phyloP scores from a whole-genome alignment of 2,113 vertebrate genomes.

The Semnornis frantzii region DNA sequence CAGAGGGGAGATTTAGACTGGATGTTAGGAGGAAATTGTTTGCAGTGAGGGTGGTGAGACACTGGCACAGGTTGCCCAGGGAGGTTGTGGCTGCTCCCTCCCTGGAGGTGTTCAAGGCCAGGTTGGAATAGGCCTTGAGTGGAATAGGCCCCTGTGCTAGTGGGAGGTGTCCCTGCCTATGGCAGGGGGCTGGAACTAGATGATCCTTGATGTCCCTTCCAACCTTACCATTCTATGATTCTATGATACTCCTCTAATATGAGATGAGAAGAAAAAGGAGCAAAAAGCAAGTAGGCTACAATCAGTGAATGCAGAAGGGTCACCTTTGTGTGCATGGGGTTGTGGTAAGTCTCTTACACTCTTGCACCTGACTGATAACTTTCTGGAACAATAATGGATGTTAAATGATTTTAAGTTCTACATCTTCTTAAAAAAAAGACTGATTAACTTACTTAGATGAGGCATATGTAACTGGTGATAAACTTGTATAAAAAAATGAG shows the following conservation, averaged over 20 bases:
- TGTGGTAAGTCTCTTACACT: neutral
- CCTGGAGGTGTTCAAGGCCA: too few species aligned
- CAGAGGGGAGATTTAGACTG: too few species aligned
- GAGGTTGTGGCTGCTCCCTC: too few species aligned
- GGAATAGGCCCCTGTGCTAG: too few species aligned
- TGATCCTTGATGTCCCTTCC: too few species aligned
- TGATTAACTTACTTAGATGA: conserved; percentile 3
- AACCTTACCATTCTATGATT: too few species aligned
- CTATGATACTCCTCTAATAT: neutral
- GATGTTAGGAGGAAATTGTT: too few species aligned
- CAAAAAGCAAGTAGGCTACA: neutral
- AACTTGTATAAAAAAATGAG: neutral
- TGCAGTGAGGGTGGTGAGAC: too few species aligned
- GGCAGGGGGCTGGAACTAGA: too few species aligned
- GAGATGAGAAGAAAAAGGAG: neutral
- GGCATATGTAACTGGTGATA: neutral
- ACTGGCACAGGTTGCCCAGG: too few species aligned
- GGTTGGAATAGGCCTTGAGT: too few species aligned
- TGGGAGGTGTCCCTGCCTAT: too few species aligned
- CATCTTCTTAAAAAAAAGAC: neutral
- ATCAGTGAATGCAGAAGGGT: neutral
- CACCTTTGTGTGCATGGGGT: neutral
- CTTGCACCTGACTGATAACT: neutral
- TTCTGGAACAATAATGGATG: neutral
- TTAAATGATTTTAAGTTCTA: neutral